These are phyloP conservation scores for Centroberyx gerrardi DNA, from an alignment of 2,797 vertebrate genomes.

Conservation along the genomic window DNA sequence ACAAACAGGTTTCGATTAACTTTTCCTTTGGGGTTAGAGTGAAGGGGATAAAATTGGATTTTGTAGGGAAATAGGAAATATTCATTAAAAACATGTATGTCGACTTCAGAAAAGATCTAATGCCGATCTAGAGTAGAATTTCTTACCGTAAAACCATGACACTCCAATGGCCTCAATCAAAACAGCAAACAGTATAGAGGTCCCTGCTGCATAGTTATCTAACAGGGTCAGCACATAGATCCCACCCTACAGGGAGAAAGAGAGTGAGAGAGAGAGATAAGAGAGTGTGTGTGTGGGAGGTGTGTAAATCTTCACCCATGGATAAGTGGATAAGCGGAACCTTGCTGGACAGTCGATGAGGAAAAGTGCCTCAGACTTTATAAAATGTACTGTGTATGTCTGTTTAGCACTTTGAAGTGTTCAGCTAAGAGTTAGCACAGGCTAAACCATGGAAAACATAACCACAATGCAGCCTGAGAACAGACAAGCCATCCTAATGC, in stretches of 20 bases:
- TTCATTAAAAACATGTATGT: too few species aligned
- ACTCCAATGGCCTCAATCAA: constrained; percentile 97
- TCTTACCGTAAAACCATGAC: constrained; percentile 98
- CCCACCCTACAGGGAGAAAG: constrained; percentile 88
- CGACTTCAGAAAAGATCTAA: neutral
- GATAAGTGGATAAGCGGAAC: constrained; percentile 8
- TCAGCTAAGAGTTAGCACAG: too few species aligned
- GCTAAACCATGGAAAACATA: too few species aligned
- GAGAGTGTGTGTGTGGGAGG: neutral
- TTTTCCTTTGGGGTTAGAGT: too few species aligned
- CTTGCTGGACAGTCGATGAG: constrained; percentile 12
- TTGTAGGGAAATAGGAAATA: neutral
- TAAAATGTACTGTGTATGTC: neutral
- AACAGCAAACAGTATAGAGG: constrained; percentile 96
- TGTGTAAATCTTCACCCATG: constrained; percentile 4
- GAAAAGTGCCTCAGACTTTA: neutral
- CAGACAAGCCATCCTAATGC: neutral
- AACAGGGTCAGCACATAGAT: constrained; percentile 96
- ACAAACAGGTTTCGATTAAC: too few species aligned
- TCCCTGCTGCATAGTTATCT: constrained; percentile 97
- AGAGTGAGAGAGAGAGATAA: constrained; percentile 19
- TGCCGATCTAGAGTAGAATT: neutral
- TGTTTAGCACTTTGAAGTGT: neutral
- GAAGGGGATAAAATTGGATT: too few species aligned
- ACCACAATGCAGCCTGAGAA: constrained; percentile 1